Percentiles rank a stretch among this genome's conserved stretches.
These are phyloP conservation scores for Pseudomyrmex pallidus DNA, from an alignment of 1,140 invertebrate genomes.

Conservation along the genomic window DNA sequence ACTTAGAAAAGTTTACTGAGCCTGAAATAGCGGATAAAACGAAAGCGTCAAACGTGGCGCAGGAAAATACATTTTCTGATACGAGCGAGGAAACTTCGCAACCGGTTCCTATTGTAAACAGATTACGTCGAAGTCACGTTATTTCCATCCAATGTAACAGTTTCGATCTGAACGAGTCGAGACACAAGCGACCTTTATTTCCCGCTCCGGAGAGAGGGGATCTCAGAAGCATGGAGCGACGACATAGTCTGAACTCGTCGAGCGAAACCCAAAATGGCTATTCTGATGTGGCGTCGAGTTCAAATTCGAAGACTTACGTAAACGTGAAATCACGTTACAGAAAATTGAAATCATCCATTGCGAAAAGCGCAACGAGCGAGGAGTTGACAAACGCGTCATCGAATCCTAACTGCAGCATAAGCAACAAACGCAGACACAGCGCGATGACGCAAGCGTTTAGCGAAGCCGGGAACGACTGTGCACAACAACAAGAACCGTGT, in stretches of 20 bases:
- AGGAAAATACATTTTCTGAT: constrained; percentile 70
- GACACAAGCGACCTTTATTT: constrained; percentile 60
- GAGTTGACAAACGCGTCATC: constrained; percentile 27
- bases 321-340: constrained; percentile 68
- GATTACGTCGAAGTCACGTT: constrained; percentile 2
- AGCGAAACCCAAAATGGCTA: constrained; percentile 46
- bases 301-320: constrained; percentile 65
- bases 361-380: constrained; percentile 5
- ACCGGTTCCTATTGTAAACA: constrained; percentile 3
- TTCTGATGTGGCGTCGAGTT: neutral
- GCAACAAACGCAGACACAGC: constrained; percentile 75
- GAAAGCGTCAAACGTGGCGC: constrained; percentile 35
- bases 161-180: constrained; percentile 38
- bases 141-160: neutral
- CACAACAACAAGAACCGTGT: constrained; percentile 70
- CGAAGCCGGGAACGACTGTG: constrained; percentile 46
- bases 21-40: neutral
- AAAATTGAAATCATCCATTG: constrained; percentile 52
- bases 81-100: constrained; percentile 57
- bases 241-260: constrained; percentile 50
- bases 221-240: constrained; percentile 48
- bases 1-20: neutral
- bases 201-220: constrained; percentile 1
- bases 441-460: constrained; percentile 66
- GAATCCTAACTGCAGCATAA: constrained; percentile 24